Percentiles rank a stretch among this genome's conserved stretches.
phyloP scores from a whole-genome alignment of 2,797 vertebrate species.

The Limnodromus scolopaceus region DNA sequence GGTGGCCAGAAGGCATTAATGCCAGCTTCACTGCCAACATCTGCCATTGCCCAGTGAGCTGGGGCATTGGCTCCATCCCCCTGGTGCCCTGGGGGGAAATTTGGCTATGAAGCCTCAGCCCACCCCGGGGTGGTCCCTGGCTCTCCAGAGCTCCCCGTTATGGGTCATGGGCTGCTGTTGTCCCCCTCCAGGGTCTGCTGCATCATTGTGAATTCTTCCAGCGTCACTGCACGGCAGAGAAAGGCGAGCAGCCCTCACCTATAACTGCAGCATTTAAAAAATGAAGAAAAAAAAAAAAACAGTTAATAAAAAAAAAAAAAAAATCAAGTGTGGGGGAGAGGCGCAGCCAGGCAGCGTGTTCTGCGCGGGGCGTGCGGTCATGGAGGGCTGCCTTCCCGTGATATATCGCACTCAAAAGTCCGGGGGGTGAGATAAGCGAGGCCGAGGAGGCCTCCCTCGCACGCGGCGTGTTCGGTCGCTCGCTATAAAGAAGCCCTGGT shows the following conservation, averaged over 20 bases:
- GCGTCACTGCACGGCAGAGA: rapidly evolving
- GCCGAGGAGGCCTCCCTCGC: not conserved
- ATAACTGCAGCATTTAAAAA: not conserved
- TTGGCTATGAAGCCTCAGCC: not conserved
- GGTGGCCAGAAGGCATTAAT: not conserved
- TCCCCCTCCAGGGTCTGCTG: not conserved
- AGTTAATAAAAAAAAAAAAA: not conserved
- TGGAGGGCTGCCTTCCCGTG: not conserved
- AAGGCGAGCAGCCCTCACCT: not conserved
- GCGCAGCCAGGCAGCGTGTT: rapidly evolving
- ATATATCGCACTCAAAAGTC: not conserved
- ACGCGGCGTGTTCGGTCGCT: not conserved
- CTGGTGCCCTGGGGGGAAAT: rapidly evolving
- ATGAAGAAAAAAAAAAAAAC: not conserved
- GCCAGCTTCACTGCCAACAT: not conserved
- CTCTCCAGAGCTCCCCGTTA: not conserved
- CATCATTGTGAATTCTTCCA: not conserved
- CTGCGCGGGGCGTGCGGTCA: not conserved
- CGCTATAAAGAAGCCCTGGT: not conserved
- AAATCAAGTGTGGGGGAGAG: too few species aligned
- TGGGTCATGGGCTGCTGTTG: not conserved
- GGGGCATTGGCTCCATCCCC: not conserved
- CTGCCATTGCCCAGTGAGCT: rapidly evolving
- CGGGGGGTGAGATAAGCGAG: not conserved
- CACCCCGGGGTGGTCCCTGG: rapidly evolving